Percentiles rank a stretch among this genome's conserved stretches.
Conservation (phyloP, 2,888 invertebrate genomes). For the Hyles lineata region DNA sequence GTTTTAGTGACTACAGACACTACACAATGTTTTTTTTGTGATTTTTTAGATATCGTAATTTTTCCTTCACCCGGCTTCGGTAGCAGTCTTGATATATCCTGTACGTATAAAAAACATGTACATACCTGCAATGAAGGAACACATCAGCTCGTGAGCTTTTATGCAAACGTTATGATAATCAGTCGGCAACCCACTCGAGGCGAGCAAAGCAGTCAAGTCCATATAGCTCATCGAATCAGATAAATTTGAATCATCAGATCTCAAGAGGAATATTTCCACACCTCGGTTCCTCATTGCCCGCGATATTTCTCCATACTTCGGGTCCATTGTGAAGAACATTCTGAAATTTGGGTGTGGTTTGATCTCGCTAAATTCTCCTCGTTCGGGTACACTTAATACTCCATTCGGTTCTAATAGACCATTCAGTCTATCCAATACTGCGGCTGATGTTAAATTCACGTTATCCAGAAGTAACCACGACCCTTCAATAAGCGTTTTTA, state of each 20-base stretch:
- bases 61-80: no score
- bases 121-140: slow-evolving; percentile 76
- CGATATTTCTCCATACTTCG: slow-evolving; percentile 97
- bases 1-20: no score
- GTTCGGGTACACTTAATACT: slow-evolving; percentile 94
- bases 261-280: slow-evolving; percentile 90
- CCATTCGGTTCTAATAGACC: slow-evolving; percentile 97
- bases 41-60: no score
- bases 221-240: slow-evolving; percentile 69
- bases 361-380: slow-evolving; percentile 93
- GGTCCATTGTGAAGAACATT: slow-evolving; percentile 97
- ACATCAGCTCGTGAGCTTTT: slow-evolving; percentile 71
- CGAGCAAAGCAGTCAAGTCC: slow-evolving; percentile 74
- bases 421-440: slow-evolving; percentile 98
- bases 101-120: slow-evolving; percentile 26
- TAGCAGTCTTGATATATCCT: no score
- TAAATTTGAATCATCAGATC: slow-evolving; percentile 66
- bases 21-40: no score
- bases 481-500: slow-evolving; percentile 93
- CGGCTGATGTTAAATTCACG: slow-evolving; percentile 97
- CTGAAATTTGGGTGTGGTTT: slow-evolving; percentile 96
- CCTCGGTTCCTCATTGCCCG: slow-evolving; percentile 99
- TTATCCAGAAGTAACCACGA: slow-evolving; percentile 95
- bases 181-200: slow-evolving; percentile 70
- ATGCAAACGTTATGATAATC: slow-evolving; percentile 68